Conservation (phyloP, 2,797 vertebrate species). For the Megaceryle alcyon region DNA sequence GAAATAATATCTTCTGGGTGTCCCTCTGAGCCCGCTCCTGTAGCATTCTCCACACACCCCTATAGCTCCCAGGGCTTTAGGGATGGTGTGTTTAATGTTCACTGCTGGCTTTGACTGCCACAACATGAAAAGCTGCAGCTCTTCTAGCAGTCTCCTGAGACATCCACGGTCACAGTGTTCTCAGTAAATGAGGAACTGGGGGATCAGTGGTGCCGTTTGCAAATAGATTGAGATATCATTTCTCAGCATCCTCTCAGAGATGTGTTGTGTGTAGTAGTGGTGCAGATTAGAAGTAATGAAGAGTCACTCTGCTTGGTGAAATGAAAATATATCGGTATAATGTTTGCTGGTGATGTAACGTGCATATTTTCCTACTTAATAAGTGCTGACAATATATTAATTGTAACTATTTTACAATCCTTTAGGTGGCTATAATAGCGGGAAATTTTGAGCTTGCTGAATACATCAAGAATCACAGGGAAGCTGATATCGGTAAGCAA, state of each 20-base stretch:
- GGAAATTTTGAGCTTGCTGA: constrained; percentile 97
- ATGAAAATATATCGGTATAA: background rate
- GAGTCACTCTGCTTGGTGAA: background rate
- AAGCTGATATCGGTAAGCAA: constrained; percentile 91
- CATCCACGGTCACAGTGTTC: accelerated
- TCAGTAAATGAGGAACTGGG: background rate
- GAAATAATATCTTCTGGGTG: background rate
- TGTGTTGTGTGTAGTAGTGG: background rate
- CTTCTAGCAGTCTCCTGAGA: background rate
- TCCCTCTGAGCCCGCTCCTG: background rate
- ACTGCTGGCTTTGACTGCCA: background rate
- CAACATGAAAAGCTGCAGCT: background rate
- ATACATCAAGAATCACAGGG: constrained; percentile 94
- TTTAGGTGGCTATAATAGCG: constrained; percentile 94
- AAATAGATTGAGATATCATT: background rate
- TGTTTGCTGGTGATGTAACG: background rate
- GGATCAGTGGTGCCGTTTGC: background rate
- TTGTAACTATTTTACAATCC: background rate
- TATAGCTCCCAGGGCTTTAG: background rate
- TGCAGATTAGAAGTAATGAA: background rate
- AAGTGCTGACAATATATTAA: background rate
- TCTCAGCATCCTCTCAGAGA: background rate
- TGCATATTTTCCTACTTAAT: background rate
- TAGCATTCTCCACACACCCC: background rate
- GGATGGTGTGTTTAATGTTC: background rate